Evolutionary conservation across 2,113 vertebrate genomes (phyloP), one percentile per base, ranked within the genome.

Genomic region (Puma concolor): DNA sequence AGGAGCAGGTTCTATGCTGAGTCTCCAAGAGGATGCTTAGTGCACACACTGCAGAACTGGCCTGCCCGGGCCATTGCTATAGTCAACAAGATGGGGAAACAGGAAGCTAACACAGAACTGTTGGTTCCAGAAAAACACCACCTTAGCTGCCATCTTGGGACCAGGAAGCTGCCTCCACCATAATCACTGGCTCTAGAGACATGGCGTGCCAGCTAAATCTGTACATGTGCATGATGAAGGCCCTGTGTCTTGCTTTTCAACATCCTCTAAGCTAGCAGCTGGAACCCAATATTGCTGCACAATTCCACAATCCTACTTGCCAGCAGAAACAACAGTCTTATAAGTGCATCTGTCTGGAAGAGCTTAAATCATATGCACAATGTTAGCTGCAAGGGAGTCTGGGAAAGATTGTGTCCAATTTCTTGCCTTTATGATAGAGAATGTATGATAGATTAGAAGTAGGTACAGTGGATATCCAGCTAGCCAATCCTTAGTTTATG

Each of bases 351-450:
- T 95, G 33, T 54, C 25, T 52, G 64, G 41, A 36, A 88, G 72
- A 79, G 67, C 16, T 52, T 93, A 63, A 52, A 25, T 72, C 12
- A 38, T 9, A 90, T 23, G 60, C 10, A 79, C 31, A 69, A 36
- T 3, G 60, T 57, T 81, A 87, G 64, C 67, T 82, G 72, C 89
- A 96, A 97, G 66, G 60, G 74, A 74, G 12, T 44, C 85, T 63
- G 31, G 23, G 64, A 80, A 76, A 92, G 31, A 48, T 36, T 33
- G 6, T 48, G 41, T 81, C 66, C 67, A 50, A 9, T 29, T 57
- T 92, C 38, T n/a, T 48, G 25, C 36, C 21, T 92, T 67, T 76
- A 5, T 2, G 33, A 60, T 33, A n/a, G 41, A 87, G 54, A 33
- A n/a, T 1, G 2, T 31, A 66, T 0, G 0, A 3, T 8, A 52